Evolutionary conservation across 2,113 vertebrate genomes (phyloP), one percentile per base, ranked within the genome.

Genomic region (Xenopus borealis): DNA sequence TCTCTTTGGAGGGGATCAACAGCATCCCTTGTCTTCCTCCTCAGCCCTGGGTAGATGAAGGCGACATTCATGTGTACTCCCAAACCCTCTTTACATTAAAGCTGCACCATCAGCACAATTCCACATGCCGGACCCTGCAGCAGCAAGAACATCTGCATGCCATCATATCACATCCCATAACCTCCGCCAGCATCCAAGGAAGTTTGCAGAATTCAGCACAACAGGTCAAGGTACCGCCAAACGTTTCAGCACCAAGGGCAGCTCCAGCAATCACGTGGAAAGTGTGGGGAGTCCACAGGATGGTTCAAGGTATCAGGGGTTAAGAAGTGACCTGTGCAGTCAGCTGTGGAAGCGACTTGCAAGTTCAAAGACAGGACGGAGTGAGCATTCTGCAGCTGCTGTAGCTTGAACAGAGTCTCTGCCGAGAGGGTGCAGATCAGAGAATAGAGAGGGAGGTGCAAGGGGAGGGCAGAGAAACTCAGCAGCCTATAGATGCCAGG

Each of bases 11-110:
- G 71, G 30, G 69, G 81, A 69, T 78, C 81, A 75, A 33, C 79
- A 79, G 47, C 81, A 80, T 82, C 78, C 73, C 78, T 80, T 55
- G 69, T 30, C 63, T 50, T 66, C 63, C 40, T 47, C 75, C 55
- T 52, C 59, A 70, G 44, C 68, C 76, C 45, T 65, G 62, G 58
- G 40, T 69, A 50, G 53, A 20, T 44, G 58, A 45, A 69, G 73
- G 46, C 47, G 58, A 76, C 73, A 69, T 69, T 69, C 66, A 69
- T 75, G 59, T 63, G 66, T 53, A 65, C 74, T 57, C 47, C 59
- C 61, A 11, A 50, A 12, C 47, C 47, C 5, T 12, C 46, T 53
- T 70, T 59, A 76, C 67, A 76, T 64, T 61, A 62, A 66, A 66
- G 33, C 16, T 40, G 65, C 65, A 69, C 57, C 57, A 62, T 62